These are phyloP conservation scores for Drosophila pectinifera DNA, from an alignment of 1,140 invertebrate genomes.

Conservation along the genomic window DNA sequence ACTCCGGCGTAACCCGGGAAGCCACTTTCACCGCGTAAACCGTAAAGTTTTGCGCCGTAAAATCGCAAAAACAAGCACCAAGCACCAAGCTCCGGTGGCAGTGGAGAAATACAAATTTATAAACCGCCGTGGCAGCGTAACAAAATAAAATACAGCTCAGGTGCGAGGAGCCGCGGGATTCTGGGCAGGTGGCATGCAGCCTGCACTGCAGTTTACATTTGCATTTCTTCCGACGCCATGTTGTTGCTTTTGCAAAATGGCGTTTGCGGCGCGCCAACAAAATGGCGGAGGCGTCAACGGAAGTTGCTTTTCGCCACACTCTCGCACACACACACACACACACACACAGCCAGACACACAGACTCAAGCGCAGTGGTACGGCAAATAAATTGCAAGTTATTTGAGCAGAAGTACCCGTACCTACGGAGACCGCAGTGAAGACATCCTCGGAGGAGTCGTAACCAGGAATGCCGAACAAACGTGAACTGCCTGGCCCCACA, in stretches of 20 bases:
- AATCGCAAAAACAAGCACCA: constrained; percentile 51
- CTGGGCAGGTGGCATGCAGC: constrained; percentile 56
- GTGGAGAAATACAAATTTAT: constrained; percentile 75
- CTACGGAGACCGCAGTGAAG: constrained; percentile 71
- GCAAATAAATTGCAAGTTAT: constrained; percentile 82
- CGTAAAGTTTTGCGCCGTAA: constrained; percentile 70
- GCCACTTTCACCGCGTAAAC: constrained; percentile 78
- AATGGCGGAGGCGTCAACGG: constrained; percentile 82
- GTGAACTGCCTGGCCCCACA: constrained; percentile 57
- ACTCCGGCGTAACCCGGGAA: constrained; percentile 14
- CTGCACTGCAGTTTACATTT: constrained; percentile 50
- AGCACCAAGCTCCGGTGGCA: no score
- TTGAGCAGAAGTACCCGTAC: constrained; percentile 64
- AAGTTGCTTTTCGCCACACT: constrained; percentile 80
- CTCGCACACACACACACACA: constrained; percentile 48
- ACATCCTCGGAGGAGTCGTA: constrained; percentile 56
- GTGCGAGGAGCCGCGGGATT: constrained; percentile 38
- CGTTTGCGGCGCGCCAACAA: constrained; percentile 76
- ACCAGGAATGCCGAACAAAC: constrained; percentile 56
- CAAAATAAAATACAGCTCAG: constrained; percentile 68
- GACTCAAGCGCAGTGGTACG: constrained; percentile 14
- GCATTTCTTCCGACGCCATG: constrained; percentile 72
- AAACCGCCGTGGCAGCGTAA: constrained; percentile 68
- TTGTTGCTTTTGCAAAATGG: constrained; percentile 76
- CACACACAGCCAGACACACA: constrained; percentile 55